phyloP scores from a whole-genome alignment of 1,140 invertebrate species.

The Leucophenga varia region DNA sequence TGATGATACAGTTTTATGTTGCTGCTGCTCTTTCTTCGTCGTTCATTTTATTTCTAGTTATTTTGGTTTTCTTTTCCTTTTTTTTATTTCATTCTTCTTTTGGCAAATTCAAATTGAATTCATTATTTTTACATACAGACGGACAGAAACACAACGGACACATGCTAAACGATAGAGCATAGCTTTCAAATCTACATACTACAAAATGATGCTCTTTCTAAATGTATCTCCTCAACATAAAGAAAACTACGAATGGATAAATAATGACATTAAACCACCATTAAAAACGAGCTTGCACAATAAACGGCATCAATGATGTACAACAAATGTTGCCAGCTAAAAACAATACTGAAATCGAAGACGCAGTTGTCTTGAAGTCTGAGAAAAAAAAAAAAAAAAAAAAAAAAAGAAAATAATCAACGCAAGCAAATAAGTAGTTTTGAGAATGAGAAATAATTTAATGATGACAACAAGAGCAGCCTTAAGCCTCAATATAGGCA shows the following conservation, averaged over 20 bases:
- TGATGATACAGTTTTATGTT: not conserved
- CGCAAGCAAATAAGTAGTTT: not conserved
- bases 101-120: constrained; percentile 38
- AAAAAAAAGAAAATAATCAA: constrained; percentile 23
- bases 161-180: too few relatives aligned
- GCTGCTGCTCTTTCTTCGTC: too few relatives aligned
- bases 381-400: constrained; percentile 5
- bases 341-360: constrained; percentile 9
- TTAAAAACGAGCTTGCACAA: constrained; percentile 33
- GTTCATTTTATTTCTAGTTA: too few relatives aligned
- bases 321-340: constrained; percentile 3
- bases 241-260: constrained; percentile 25
- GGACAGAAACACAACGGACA: too few relatives aligned
- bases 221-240: too few relatives aligned
- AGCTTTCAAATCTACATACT: too few relatives aligned
- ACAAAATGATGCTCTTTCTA: too few relatives aligned
- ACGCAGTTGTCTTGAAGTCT: not conserved
- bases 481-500: too few relatives aligned
- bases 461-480: too few relatives aligned
- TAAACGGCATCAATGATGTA: constrained; percentile 25
- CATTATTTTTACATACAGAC: constrained; percentile 18
- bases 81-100: too few relatives aligned
- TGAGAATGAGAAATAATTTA: not conserved
- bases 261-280: constrained; percentile 48
- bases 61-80: not conserved